Evolutionary conservation across 2,888 invertebrate genomes (phyloP).

Genomic region (Clitarchus hookeri): DNA sequence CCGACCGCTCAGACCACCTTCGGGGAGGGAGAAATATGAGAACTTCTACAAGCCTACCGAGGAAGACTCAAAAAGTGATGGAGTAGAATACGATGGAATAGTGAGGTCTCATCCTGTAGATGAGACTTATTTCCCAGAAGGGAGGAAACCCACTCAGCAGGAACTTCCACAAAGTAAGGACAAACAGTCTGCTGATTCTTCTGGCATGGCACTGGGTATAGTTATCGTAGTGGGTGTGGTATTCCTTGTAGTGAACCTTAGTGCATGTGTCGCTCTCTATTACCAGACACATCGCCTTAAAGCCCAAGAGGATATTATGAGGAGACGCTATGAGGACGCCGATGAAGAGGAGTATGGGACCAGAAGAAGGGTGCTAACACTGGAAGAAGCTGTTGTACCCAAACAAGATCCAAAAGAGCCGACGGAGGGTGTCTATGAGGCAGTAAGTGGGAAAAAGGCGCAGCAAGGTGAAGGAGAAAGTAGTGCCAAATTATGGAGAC

Average conservation of each 20-base stretch:
- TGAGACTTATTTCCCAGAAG: background rate
- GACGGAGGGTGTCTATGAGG: slow-evolving; percentile 36
- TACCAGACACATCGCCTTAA: slow-evolving; percentile 66
- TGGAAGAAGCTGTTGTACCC: background rate
- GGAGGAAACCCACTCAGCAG: background rate
- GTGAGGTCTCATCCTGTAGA: background rate
- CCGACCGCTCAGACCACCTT: slow-evolving; percentile 22
- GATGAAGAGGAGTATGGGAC: slow-evolving; percentile 27
- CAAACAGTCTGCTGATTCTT: slow-evolving; percentile 38
- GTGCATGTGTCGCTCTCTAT: slow-evolving; percentile 70
- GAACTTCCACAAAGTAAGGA: background rate
- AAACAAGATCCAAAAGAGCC: background rate
- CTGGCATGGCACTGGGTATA: slow-evolving; percentile 55
- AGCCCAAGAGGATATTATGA: slow-evolving; percentile 57
- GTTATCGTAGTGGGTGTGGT: slow-evolving; percentile 63
- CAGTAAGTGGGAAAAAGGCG: slow-evolving; percentile 32
- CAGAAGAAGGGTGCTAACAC: slow-evolving; percentile 18
- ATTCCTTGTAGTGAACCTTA: slow-evolving; percentile 73
- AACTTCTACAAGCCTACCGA: slow-evolving; percentile 30
- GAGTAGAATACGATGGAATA: background rate
- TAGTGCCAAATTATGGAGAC: slow-evolving; percentile 63
- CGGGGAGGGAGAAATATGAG: background rate
- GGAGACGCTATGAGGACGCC: slow-evolving; percentile 52
- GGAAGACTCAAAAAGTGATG: background rate
- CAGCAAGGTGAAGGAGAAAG: slow-evolving; percentile 47